Evolutionary conservation across 2,113 vertebrate genomes (phyloP).

Genomic region (Isichthys henryi): DNA sequence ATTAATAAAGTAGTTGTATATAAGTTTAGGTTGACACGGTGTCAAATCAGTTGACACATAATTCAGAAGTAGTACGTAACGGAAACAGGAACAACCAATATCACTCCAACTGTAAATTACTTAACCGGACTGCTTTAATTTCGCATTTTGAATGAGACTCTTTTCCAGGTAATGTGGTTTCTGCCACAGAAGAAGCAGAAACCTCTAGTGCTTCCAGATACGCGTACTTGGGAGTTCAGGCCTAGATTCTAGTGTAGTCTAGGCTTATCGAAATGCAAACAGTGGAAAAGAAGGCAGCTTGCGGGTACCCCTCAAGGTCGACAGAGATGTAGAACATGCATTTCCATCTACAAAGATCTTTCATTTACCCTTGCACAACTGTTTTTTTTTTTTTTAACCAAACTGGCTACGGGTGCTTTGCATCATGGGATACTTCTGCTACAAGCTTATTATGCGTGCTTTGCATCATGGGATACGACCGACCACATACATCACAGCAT

Average conservation of each 20-base stretch:
- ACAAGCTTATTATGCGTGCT: background rate
- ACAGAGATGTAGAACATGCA: background rate
- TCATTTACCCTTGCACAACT: background rate
- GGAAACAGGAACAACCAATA: background rate
- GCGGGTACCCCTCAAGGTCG: background rate
- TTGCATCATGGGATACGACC: background rate
- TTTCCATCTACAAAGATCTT: background rate
- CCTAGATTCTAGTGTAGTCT: background rate
- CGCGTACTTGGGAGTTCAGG: background rate
- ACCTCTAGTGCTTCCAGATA: background rate
- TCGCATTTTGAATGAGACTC: background rate
- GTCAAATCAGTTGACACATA: background rate
- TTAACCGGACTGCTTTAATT: background rate
- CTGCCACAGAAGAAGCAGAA: background rate
- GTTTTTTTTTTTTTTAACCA: background rate
- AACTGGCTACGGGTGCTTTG: background rate
- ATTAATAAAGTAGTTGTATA: background rate
- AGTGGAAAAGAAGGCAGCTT: background rate
- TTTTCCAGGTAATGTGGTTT: background rate
- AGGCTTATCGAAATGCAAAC: background rate
- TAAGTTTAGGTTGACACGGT: background rate
- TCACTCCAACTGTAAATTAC: background rate
- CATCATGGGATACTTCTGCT: background rate
- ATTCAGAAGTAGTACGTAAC: background rate
- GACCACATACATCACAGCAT: background rate